Evolutionary conservation across 2,888 invertebrate species (phyloP).

Genomic region (Chaetogeoica ovagalla): DNA sequence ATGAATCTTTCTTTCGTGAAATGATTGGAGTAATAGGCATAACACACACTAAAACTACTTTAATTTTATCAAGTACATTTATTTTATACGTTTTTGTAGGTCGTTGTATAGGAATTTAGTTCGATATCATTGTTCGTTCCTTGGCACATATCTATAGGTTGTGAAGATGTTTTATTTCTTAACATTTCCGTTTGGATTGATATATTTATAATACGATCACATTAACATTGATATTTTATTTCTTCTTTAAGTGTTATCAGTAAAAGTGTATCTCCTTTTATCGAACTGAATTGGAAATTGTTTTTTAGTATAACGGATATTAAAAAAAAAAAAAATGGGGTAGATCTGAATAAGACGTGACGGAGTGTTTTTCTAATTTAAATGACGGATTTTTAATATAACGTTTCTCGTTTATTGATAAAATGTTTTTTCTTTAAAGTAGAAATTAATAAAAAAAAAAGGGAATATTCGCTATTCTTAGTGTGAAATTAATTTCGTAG

Average conservation of each 20-base stretch:
- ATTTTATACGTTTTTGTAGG: background rate
- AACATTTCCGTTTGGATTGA: slow-evolving; percentile 14
- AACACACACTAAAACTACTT: background rate
- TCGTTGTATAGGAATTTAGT: background rate
- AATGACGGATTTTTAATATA: background rate
- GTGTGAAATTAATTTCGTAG: background rate
- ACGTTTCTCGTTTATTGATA: background rate
- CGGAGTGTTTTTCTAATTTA: slow-evolving; percentile 23
- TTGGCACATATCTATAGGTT: background rate
- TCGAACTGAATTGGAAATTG: slow-evolving; percentile 22
- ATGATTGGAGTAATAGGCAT: background rate
- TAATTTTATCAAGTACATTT: background rate
- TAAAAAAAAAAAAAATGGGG: background rate
- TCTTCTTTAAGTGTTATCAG: slow-evolving; percentile 10
- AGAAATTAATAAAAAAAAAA: background rate
- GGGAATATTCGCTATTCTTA: background rate
- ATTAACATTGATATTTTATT: slow-evolving; percentile 25
- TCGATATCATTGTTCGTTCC: background rate
- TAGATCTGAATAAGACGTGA: background rate
- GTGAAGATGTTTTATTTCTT: slow-evolving; percentile 30
- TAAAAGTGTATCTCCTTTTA: slow-evolving; percentile 21
- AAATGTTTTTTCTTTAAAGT: background rate
- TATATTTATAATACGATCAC: background rate
- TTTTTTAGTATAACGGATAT: slow-evolving; percentile 23
- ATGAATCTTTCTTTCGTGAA: background rate